These are phyloP conservation scores for Ovis canadensis DNA, from an alignment of 2,113 vertebrate species.

Conservation along the genomic window DNA sequence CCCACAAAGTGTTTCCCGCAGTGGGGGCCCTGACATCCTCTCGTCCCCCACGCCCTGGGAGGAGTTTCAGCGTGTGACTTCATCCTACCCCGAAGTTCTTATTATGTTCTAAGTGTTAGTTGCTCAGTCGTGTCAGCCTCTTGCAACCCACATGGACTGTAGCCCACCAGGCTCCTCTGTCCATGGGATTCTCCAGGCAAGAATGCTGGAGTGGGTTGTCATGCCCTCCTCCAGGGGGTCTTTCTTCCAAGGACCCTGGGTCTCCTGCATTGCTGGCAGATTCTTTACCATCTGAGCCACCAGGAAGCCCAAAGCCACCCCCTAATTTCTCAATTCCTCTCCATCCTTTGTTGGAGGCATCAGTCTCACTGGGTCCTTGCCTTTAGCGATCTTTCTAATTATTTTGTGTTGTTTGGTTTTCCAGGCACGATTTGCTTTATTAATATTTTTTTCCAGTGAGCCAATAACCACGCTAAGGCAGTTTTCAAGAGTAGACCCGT, in stretches of 20 bases:
- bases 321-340: background rate
- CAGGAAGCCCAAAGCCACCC: background rate
- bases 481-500: background rate
- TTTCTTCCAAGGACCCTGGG: background rate
- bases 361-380: background rate
- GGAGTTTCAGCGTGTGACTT: accelerated
- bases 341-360: too few relatives aligned
- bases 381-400: background rate
- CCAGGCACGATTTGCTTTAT: background rate
- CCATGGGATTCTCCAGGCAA: background rate
- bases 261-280: background rate
- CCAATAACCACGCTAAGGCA: accelerated
- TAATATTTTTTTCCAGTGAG: background rate
- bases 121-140: accelerated
- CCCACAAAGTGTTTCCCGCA: accelerated
- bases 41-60: accelerated
- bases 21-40: accelerated
- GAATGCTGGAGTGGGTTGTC: background rate
- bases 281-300: background rate
- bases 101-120: background rate
- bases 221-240: background rate
- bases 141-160: accelerated
- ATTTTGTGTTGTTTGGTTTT: background rate
- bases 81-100: accelerated
- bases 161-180: background rate